These are phyloP conservation scores for Halesus radiatus DNA, from an alignment of 1,140 invertebrate species.

Conservation along the genomic window DNA sequence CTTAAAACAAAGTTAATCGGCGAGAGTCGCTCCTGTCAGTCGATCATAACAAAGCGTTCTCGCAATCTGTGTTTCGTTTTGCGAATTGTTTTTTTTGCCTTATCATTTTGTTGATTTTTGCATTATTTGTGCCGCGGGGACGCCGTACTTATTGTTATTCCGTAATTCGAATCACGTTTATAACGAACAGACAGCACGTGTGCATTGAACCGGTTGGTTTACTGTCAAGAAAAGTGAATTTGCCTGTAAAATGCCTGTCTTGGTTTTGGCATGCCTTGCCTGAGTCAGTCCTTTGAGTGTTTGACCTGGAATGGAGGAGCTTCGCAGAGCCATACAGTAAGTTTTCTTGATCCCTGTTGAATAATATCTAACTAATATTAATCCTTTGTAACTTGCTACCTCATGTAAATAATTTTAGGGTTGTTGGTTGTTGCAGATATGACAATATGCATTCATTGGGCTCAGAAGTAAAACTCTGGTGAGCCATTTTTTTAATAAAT, in stretches of 20 bases:
- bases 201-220: conserved; percentile 42
- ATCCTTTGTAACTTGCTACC: background rate
- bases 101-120: background rate
- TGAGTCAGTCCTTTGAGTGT: conserved; percentile 7
- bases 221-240: conserved; percentile 26
- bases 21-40: conserved; percentile 17
- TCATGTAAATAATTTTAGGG: conserved; percentile 2
- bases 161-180: background rate
- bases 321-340: conserved; percentile 54
- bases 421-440: background rate
- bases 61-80: background rate
- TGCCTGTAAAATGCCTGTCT: conserved; percentile 40
- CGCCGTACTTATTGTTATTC: background rate
- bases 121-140: background rate
- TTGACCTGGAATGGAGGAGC: conserved; percentile 45
- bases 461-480: background rate
- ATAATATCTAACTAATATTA: background rate
- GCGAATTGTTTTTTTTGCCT: conserved; percentile 1
- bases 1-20: background rate
- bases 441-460: background rate
- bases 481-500: background rate
- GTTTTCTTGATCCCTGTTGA: conserved; percentile 21
- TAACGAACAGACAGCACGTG: conserved; percentile 28
- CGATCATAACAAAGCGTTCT: conserved; percentile 41
- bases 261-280: conserved; percentile 5